Evolutionary conservation across 2,888 invertebrate species (phyloP).

Genomic region (Xestia c-nigrum): DNA sequence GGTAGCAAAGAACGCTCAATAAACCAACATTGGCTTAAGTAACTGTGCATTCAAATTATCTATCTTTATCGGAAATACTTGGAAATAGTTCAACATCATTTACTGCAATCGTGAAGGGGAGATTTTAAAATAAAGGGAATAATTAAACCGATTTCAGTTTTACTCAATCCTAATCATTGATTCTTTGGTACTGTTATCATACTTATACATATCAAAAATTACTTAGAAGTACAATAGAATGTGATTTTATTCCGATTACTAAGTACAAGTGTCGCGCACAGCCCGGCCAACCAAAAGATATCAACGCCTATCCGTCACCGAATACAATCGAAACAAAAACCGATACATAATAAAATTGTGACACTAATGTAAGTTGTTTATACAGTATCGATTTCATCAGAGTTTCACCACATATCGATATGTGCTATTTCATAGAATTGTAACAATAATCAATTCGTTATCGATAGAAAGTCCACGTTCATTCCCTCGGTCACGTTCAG

Average conservation of each 20-base stretch:
- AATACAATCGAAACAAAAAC: constrained; percentile 31
- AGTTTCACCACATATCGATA: constrained; percentile 70
- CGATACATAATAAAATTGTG: constrained; percentile 60
- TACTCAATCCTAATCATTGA: not conserved
- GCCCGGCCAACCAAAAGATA: constrained; percentile 64
- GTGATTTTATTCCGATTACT: constrained; percentile 5
- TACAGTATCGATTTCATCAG: constrained; percentile 70
- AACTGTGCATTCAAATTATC: not conserved
- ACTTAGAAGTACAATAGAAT: constrained; percentile 19
- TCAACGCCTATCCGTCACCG: constrained; percentile 64
- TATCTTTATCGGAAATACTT: not conserved
- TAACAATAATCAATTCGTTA: constrained; percentile 66
- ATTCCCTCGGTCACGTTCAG: constrained; percentile 64
- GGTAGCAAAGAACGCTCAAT: not conserved
- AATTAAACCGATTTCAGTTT: not conserved
- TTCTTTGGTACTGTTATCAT: not conserved
- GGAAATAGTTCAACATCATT: not conserved
- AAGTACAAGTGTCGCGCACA: not conserved
- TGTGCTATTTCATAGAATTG: constrained; percentile 66
- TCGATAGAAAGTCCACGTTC: constrained; percentile 70
- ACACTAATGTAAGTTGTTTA: constrained; percentile 51
- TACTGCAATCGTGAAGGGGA: not conserved
- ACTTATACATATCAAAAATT: not conserved
- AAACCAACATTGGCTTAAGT: not conserved
- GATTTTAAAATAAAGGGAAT: not conserved